Evolutionary conservation across 2,113 vertebrate species (phyloP).

Genomic region (Oxygymnocypris stewartii): DNA sequence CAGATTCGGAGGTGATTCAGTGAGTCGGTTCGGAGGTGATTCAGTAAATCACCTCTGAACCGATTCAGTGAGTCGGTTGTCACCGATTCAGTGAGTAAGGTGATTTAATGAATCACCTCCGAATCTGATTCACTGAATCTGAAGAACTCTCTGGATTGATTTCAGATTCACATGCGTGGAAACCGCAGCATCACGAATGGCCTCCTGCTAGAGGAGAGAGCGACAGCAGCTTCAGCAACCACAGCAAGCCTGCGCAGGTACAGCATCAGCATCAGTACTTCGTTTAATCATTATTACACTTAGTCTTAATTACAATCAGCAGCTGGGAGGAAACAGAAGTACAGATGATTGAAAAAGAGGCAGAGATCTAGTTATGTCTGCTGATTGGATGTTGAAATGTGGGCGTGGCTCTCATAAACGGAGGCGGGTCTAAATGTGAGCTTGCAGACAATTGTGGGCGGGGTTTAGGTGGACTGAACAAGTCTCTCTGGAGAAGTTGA

Average conservation of each 20-base stretch:
- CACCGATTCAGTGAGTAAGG: too few relatives aligned
- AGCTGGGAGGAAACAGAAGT: too few relatives aligned
- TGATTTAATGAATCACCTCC: too few relatives aligned
- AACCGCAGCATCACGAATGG: constrained; percentile 68
- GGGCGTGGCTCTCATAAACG: neutral
- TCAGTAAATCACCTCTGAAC: too few relatives aligned
- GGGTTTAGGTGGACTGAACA: neutral
- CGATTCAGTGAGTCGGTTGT: too few relatives aligned
- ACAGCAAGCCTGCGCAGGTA: constrained; percentile 66
- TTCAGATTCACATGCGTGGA: constrained; percentile 49
- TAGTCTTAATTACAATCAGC: too few relatives aligned
- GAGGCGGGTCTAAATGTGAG: neutral
- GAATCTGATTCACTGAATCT: neutral
- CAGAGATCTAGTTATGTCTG: neutral
- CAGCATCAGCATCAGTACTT: neutral
- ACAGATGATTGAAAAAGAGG: neutral
- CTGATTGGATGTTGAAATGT: neutral
- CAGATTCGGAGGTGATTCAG: too few relatives aligned
- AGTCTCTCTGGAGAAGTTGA: too few relatives aligned
- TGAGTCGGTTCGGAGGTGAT: too few relatives aligned
- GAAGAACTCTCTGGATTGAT: neutral
- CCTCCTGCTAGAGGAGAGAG: constrained; percentile 68
- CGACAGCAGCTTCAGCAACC: constrained; percentile 58
- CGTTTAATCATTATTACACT: too few relatives aligned
- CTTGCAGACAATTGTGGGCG: neutral